Evolutionary conservation across 92 coral and sea anemone species (phyloP).

Genomic region (Porites evermanni): DNA sequence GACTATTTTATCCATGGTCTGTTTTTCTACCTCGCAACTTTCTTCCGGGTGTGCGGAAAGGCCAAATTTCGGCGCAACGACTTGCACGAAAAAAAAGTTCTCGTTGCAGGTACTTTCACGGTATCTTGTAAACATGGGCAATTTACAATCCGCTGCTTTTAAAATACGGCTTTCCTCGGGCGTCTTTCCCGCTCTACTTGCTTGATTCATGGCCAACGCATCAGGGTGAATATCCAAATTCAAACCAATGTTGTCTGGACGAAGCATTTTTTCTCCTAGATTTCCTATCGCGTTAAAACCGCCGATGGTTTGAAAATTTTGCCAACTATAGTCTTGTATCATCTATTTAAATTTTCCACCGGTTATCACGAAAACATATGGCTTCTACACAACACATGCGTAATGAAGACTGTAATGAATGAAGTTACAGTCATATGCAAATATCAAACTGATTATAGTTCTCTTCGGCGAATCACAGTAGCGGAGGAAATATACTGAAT

Average conservation of each 20-base stretch:
- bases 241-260: conserved; percentile 47
- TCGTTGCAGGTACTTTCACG: conserved; percentile 85
- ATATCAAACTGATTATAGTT: background rate
- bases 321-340: background rate
- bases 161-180: conserved; percentile 88
- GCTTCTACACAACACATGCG: conserved; percentile 24
- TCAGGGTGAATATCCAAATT: conserved; percentile 91
- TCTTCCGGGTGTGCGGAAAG: conserved; percentile 84
- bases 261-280: conserved; percentile 6
- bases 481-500: background rate
- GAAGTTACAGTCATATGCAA: conserved; percentile 22
- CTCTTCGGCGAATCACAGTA: background rate
- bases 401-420: background rate
- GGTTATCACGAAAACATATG: conserved; percentile 27
- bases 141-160: conserved; percentile 79
- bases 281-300: background rate
- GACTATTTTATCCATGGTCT: conserved; percentile 53
- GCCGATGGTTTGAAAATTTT: background rate
- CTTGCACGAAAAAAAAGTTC: conserved; percentile 79
- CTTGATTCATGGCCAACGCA: conserved; percentile 86
- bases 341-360: background rate
- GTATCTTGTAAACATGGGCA: conserved; percentile 84
- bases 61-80: conserved; percentile 83
- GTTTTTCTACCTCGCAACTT: conserved; percentile 68
- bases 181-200: conserved; percentile 83